Percentiles rank a stretch among this genome's conserved stretches.
Evolutionary conservation across 2,797 vertebrate species (phyloP).

Genomic region (Chelonia mydas): DNA sequence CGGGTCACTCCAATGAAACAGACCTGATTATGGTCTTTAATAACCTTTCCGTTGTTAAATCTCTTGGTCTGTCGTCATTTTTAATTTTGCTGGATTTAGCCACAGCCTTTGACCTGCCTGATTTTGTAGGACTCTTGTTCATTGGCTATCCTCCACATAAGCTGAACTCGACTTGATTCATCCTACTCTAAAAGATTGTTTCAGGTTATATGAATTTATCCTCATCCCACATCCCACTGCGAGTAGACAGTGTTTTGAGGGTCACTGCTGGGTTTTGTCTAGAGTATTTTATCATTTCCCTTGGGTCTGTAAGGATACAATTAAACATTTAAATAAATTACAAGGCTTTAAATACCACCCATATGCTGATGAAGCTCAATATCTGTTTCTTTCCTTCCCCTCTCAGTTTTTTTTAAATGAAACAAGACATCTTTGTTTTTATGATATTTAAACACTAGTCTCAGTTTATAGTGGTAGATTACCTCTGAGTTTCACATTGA

Average conservation of each 20-base stretch:
- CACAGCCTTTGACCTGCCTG: not conserved
- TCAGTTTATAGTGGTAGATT: slow-evolving; percentile 22
- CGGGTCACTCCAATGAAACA: not conserved
- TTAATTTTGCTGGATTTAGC: not conserved
- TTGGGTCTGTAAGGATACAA: not conserved
- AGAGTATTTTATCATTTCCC: not conserved
- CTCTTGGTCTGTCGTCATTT: not conserved
- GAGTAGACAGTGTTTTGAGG: not conserved
- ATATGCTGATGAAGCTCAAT: not conserved
- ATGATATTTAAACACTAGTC: slow-evolving; percentile 31
- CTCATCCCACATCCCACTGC: not conserved
- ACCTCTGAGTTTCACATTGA: slow-evolving; percentile 21
- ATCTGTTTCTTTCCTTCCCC: not conserved
- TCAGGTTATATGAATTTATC: not conserved
- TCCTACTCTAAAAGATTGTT: not conserved
- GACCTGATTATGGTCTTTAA: slow-evolving; percentile 45
- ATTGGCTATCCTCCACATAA: slow-evolving; percentile 4
- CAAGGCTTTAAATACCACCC: not conserved
- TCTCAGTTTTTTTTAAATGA: not conserved
- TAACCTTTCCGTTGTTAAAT: slow-evolving; percentile 26
- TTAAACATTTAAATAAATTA: not conserved
- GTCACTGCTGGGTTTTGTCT: not conserved
- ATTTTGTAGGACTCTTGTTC: not conserved
- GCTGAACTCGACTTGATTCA: not conserved
- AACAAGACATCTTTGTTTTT: slow-evolving; percentile 39